phyloP scores from a whole-genome alignment of 1,140 invertebrate genomes.

The Octopus bimaculoides region DNA sequence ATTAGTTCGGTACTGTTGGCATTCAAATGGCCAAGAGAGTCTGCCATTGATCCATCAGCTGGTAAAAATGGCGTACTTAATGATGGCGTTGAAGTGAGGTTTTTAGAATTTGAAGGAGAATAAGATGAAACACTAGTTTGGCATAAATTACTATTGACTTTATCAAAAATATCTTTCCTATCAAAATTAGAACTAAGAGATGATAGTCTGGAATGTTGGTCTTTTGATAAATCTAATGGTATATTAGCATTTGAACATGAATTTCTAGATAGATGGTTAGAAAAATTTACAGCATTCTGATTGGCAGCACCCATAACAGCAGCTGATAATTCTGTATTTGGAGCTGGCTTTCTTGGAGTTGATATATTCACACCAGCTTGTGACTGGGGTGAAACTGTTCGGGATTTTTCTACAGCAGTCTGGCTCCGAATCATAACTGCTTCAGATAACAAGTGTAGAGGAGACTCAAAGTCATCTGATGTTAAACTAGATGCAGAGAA shows the following conservation, averaged over 20 bases:
- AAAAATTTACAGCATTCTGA: background rate
- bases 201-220: conserved; percentile 9
- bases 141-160: background rate
- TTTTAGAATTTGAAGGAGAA: background rate
- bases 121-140: background rate
- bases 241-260: background rate
- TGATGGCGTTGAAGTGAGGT: too few species aligned
- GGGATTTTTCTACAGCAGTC: background rate
- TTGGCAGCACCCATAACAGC: background rate
- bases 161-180: conserved; percentile 12
- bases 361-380: background rate
- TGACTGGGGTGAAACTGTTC: background rate
- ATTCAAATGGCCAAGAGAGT: conserved; percentile 18
- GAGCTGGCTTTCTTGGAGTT: background rate
- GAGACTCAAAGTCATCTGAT: conserved; percentile 24
- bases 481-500: conserved; percentile 39
- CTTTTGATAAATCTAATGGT: background rate
- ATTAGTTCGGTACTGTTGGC: conserved; percentile 44
- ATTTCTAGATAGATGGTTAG: background rate
- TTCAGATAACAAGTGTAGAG: conserved; percentile 41
- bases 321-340: background rate
- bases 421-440: conserved; percentile 33
- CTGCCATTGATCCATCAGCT: background rate
- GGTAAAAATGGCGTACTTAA: background rate
- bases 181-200: background rate